A percentile compares a stretch with the other conserved stretches of the same genome.
Conservation (phyloP, 2,888 invertebrate genomes). For the Synanthedon tipuliformis region DNA sequence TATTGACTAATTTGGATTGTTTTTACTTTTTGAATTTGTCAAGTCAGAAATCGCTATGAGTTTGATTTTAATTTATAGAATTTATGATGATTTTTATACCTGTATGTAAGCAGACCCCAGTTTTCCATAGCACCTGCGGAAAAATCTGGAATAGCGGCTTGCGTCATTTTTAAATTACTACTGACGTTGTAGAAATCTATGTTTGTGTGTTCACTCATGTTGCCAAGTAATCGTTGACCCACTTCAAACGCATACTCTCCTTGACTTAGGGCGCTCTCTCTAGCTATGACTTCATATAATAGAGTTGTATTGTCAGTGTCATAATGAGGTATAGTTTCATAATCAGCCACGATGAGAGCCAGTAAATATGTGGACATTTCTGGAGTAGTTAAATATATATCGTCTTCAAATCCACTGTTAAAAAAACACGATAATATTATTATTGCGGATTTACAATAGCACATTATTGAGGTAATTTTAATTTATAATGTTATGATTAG, state of each 20-base stretch:
- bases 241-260: constrained; percentile 48
- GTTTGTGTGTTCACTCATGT: constrained; percentile 71
- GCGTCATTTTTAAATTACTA: constrained; percentile 69
- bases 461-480: no score
- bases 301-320: constrained; percentile 8
- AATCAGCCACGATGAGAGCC: constrained; percentile 76
- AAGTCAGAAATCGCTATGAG: no score
- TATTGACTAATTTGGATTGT: not conserved
- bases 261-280: constrained; percentile 49
- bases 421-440: constrained; percentile 6
- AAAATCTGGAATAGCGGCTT: constrained; percentile 83
- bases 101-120: constrained; percentile 85
- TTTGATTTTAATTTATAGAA: no score
- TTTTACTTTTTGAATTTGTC: no score
- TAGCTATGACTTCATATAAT: constrained; percentile 53
- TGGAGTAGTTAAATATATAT: constrained; percentile 48
- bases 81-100: constrained; percentile 33
- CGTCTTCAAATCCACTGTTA: constrained; percentile 35
- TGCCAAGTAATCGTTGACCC: constrained; percentile 48
- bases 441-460: no score
- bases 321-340: constrained; percentile 24
- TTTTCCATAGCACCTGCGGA: constrained; percentile 86
- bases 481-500: no score
- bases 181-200: constrained; percentile 57
- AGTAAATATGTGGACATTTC: constrained; percentile 76